Base-by-base conservation (phyloP, 2,888 invertebrate genomes). In the Gortyna flavago region DNA sequence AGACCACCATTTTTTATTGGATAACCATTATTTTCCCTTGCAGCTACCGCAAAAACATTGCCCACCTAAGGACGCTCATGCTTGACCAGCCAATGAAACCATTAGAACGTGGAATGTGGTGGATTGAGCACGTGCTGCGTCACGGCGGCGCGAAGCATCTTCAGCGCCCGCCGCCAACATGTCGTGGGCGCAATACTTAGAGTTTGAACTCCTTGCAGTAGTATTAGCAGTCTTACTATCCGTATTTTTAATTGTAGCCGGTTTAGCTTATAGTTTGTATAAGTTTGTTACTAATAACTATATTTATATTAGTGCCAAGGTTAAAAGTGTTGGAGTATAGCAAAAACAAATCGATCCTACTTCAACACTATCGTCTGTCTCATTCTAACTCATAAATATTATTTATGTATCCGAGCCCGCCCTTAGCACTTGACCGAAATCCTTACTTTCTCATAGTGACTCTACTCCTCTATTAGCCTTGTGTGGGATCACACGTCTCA, bases 111-210 rank as follows among this genome's bases (percentile, higher is more conserved):
- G 94, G 95, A 11, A 54, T 96, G 11, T 54, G 54, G 54, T 54
- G 96, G 96, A 94, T 74, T 3, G 88, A 88, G 65, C 76, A 88
- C 18, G 44, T 94, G 0, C 73, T 96, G 21, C 90, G 95, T 4
- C 94, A 96, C 73, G 91, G 93, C 29, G 94, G 95, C 1, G 94
- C 95, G 0, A 87, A 83, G n/a, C 95, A 96, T 82, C 89, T 96
- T 0, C 92, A 6, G 90, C 95, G 11, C 94, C 95, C 0, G 88
- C 88, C 0, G 91, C 92, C n/a, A 90, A 91, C 72, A 89, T 92
- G 35, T 67, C 90, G 2, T 90, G 89, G 90, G 21, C 82, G 0
- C 75, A 91, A 41, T 92, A 90, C 67, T 25, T 54, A 1, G 54
- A 54, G 5, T 54, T 54, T n/a, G 54, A 54, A 54, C 54, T 54